Percentiles rank a stretch among this genome's conserved stretches.
Conservation (phyloP, 2,888 invertebrate genomes). For the Platerodrilus igneus region DNA sequence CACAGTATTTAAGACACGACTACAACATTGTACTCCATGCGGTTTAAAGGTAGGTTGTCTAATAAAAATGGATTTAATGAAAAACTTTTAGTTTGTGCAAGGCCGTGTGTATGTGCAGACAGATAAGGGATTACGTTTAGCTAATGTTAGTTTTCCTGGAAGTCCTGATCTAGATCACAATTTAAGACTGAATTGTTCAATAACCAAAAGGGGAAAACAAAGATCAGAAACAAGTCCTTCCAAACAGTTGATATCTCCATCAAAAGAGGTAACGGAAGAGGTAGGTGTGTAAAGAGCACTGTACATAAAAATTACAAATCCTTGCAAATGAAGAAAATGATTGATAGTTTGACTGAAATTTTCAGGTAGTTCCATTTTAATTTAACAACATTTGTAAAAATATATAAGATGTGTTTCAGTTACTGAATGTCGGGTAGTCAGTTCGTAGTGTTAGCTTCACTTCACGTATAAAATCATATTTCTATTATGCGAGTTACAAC, state of each 20-base stretch:
- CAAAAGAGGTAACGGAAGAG: conserved; percentile 42
- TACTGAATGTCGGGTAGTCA: too few relatives aligned
- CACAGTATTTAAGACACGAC: conserved; percentile 45
- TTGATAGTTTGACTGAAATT: conserved; percentile 3
- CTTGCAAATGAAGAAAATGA: not conserved
- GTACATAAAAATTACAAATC: not conserved
- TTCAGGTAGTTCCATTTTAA: too few relatives aligned
- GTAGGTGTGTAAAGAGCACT: too few relatives aligned
- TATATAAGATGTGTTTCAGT: too few relatives aligned
- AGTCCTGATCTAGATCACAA: conserved; percentile 49
- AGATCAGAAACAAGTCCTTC: conserved; percentile 39
- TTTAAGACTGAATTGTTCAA: conserved; percentile 45
- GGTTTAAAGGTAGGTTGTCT: conserved; percentile 53
- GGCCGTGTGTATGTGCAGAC: conserved; percentile 71
- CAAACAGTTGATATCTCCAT: conserved; percentile 37
- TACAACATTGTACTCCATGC: conserved; percentile 56
- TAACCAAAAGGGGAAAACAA: conserved; percentile 31
- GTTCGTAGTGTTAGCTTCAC: too few relatives aligned
- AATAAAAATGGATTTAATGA: conserved; percentile 3
- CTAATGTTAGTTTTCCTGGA: conserved; percentile 57
- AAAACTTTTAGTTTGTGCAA: conserved; percentile 63
- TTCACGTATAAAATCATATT: too few relatives aligned
- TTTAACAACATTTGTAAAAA: too few relatives aligned
- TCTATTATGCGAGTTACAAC: too few relatives aligned
- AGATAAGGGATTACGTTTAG: conserved; percentile 63